phyloP scores from a whole-genome alignment of 2,888 invertebrate genomes.

The Aricia artaxerxes region DNA sequence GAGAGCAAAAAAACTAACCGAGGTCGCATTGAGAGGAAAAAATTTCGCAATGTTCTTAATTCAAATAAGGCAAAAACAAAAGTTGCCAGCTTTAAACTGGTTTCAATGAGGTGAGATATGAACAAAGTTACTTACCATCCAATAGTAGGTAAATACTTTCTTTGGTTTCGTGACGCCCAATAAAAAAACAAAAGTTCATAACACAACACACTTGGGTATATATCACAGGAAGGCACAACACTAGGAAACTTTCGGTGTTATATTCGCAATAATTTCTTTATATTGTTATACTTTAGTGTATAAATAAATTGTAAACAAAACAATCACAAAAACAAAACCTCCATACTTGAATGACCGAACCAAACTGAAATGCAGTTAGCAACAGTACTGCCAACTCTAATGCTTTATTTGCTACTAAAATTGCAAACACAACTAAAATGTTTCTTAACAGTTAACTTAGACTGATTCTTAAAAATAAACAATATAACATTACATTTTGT shows the following conservation, averaged over 20 bases:
- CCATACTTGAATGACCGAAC: slow-evolving; percentile 46
- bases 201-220: slow-evolving; percentile 34
- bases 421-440: not conserved
- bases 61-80: slow-evolving; percentile 53
- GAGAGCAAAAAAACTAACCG: slow-evolving; percentile 39
- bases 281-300: slow-evolving; percentile 37
- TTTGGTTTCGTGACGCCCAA: slow-evolving; percentile 10
- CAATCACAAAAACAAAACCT: slow-evolving; percentile 41
- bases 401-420: not conserved
- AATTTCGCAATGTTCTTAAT: slow-evolving; percentile 54
- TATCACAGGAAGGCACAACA: slow-evolving; percentile 58
- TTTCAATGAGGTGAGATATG: slow-evolving; percentile 36
- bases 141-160: slow-evolving; percentile 28
- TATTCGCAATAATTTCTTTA: slow-evolving; percentile 43
- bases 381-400: not conserved
- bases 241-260: slow-evolving; percentile 38
- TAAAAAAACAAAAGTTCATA: slow-evolving; percentile 38
- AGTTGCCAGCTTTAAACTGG: slow-evolving; percentile 37
- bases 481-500: too few species aligned
- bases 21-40: slow-evolving; percentile 57
- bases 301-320: slow-evolving; percentile 50
- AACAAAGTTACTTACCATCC: slow-evolving; percentile 41
- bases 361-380: slow-evolving; percentile 41
- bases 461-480: too few species aligned
- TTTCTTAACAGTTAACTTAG: too few species aligned